Base-by-base conservation (phyloP, 2,888 invertebrate species). In the Mylabris sibirica region DNA sequence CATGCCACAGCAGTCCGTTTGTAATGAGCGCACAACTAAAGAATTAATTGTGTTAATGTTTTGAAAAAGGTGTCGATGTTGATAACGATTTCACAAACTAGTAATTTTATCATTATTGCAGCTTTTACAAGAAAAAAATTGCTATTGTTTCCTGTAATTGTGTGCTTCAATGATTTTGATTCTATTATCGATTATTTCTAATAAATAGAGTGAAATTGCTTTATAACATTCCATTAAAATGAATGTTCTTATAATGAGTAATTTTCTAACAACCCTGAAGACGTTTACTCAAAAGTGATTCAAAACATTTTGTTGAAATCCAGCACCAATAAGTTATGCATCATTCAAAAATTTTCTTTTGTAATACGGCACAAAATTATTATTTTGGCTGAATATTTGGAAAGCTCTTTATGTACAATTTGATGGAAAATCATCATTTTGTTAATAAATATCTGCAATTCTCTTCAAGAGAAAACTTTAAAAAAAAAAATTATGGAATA, bases 121-220 rank as follows among this genome's bases (percentile, higher is more conserved):
- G 44, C n/a, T 44, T 44, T 44, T 44, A 44, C 44, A n/a, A 2
- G 38, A 44, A 44, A 44, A n/a, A n/a, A 44, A 44, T 1, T 6
- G 3, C n/a, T 44, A n/a, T 44, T 44, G 44, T 44, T 44, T 44
- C 44, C 44, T 44, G 44, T 9, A 53, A 53, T 53, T 53, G 49
- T 20, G 49, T 53, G 49, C 49, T 20, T 53, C 49, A 53, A 53
- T 22, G 22, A 53, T 53, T 53, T 53, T 8, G 49, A 53, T 53
- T 22, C 20, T 22, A 53, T 53, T 53, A 53, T 53, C 20, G 22
- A 22, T 53, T 53, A 53, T 44, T 44, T 44, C 44, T 44, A 44
- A 17, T 44, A 44, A 44, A 44, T 44, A 44, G n/a, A 17, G 17
- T 44, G 17, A 17, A 44, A 44, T 44, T 44, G n/a, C 44, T 44